phyloP scores from a whole-genome alignment of 2,797 vertebrate species.

The Leptatherina wallacei region DNA sequence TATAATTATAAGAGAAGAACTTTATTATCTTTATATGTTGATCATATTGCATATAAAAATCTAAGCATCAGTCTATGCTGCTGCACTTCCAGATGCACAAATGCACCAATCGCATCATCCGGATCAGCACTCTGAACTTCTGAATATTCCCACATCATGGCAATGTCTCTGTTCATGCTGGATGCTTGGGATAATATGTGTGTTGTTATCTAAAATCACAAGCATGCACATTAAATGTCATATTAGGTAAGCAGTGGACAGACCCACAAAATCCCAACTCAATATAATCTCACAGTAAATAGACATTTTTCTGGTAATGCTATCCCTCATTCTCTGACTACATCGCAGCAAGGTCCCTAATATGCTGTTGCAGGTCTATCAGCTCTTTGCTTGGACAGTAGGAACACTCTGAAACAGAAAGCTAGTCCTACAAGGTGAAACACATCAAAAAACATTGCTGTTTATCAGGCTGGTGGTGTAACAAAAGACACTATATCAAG shows the following conservation, averaged over 20 bases:
- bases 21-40: neutral
- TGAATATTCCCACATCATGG: neutral
- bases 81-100: neutral
- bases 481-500: neutral
- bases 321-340: neutral
- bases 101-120: neutral
- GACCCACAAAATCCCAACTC: neutral
- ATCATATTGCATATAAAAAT: neutral
- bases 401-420: neutral
- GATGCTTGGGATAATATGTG: neutral
- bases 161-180: too few species aligned
- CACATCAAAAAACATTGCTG: neutral
- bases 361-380: neutral
- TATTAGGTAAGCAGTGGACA: neutral
- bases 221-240: neutral
- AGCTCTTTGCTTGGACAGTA: neutral
- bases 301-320: neutral
- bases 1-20: neutral
- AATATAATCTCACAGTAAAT: neutral
- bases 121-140: neutral
- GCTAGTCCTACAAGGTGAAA: neutral
- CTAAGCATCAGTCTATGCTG: neutral
- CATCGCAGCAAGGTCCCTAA: neutral
- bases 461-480: neutral
- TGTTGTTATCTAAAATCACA: neutral